Conservation (phyloP, 2,888 invertebrate species). For the Agonopterix alstromeriana region DNA sequence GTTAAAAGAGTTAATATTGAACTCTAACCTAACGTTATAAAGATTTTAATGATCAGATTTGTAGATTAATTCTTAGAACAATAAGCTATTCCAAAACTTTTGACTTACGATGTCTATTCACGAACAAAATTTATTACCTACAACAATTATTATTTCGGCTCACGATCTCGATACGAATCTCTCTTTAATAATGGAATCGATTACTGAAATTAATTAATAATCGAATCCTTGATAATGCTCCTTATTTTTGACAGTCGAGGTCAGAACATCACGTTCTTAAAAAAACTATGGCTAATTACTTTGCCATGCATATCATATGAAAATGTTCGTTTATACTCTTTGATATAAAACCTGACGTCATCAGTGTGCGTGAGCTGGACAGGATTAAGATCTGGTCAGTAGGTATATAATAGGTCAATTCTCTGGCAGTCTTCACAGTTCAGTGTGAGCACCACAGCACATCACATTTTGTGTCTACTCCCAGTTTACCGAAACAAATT, state of each 20-base stretch:
- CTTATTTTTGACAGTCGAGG: conserved; percentile 50
- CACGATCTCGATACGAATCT: conserved; percentile 19
- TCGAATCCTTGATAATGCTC: conserved; percentile 41
- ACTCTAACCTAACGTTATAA: too few relatives aligned
- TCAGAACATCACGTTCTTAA: conserved; percentile 36
- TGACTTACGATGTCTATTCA: conserved; percentile 17
- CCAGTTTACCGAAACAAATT: not conserved
- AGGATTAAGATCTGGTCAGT: conserved; percentile 43
- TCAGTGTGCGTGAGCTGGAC: conserved; percentile 33
- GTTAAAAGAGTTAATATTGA: too few relatives aligned
- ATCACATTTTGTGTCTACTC: conserved; percentile 28
- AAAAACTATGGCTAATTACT: conserved; percentile 54
- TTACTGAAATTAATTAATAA: conserved; percentile 32
- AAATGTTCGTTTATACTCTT: conserved; percentile 35
- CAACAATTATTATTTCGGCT: conserved; percentile 17
- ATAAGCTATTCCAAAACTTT: conserved; percentile 1
- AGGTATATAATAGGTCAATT: conserved; percentile 62
- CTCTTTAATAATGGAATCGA: conserved; percentile 16
- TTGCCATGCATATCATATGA: conserved; percentile 39
- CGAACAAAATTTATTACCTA: conserved; percentile 11
- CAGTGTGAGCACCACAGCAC: conserved; percentile 35
- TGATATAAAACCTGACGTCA: conserved; percentile 48
- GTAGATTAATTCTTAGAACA: not conserved
- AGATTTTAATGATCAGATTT: too few relatives aligned
- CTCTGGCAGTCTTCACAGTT: conserved; percentile 29